Percentiles rank a stretch among this genome's conserved stretches.
phyloP scores from a whole-genome alignment of 1,140 invertebrate species.

The Pectinophora gossypiella region DNA sequence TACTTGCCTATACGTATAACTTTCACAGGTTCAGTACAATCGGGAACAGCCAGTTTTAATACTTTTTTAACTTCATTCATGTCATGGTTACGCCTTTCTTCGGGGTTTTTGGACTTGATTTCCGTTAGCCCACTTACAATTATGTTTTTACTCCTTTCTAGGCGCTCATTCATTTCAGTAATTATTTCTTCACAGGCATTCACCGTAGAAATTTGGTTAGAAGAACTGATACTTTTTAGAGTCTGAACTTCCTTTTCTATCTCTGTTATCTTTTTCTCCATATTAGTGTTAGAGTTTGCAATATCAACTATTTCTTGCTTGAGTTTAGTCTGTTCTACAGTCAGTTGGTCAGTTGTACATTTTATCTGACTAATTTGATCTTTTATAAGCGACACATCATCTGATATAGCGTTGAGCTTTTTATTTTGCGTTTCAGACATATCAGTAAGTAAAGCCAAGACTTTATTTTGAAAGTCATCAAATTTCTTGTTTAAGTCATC shows the following conservation, averaged over 20 bases:
- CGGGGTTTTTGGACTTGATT: not conserved
- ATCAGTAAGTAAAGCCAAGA: not conserved
- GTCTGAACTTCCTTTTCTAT: not conserved
- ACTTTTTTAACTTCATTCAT: not conserved
- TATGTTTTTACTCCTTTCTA: slow-evolving; percentile 6
- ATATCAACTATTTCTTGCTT: not conserved
- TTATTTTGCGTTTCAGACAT: not conserved
- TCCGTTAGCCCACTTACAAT: slow-evolving; percentile 1
- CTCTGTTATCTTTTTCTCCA: not conserved
- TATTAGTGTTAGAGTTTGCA: not conserved
- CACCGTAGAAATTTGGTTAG: not conserved
- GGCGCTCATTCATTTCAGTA: not conserved
- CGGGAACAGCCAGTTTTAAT: not conserved
- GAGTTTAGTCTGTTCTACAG: not conserved
- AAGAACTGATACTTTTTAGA: not conserved
- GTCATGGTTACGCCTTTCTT: not conserved
- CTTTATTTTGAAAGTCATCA: not conserved
- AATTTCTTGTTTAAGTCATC: not conserved
- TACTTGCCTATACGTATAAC: slow-evolving; percentile 3
- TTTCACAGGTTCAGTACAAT: not conserved
- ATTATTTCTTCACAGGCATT: not conserved
- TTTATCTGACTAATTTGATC: not conserved
- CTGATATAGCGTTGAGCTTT: not conserved
- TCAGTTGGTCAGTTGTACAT: not conserved
- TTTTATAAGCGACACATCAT: not conserved